Conservation (phyloP, 2,888 invertebrate genomes). For the Drosophila rubida region DNA sequence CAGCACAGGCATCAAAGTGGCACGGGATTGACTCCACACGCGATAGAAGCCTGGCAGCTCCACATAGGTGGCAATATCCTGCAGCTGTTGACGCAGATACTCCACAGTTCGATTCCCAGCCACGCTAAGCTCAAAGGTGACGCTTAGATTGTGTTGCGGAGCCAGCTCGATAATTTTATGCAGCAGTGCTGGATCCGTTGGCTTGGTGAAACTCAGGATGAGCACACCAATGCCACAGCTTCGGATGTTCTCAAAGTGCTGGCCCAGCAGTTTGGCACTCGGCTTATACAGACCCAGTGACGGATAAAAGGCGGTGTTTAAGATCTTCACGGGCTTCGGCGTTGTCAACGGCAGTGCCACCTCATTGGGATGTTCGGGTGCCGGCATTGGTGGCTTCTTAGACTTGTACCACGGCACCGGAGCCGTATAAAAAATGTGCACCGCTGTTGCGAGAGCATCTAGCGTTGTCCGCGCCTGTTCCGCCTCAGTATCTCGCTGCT, state of each 20-base stretch:
- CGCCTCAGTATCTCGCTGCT: constrained; percentile 67
- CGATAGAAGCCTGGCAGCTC: constrained; percentile 81
- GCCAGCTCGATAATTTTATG: constrained; percentile 85
- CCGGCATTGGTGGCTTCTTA: constrained; percentile 73
- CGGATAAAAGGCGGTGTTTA: constrained; percentile 84
- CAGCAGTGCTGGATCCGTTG: constrained; percentile 76
- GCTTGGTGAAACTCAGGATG: constrained; percentile 86
- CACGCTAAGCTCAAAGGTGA: constrained; percentile 87
- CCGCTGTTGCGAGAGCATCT: constrained; percentile 76
- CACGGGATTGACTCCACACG: constrained; percentile 81
- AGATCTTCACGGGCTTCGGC: constrained; percentile 68
- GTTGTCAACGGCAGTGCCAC: constrained; percentile 58
- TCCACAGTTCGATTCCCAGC: constrained; percentile 86
- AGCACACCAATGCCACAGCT: constrained; percentile 87
- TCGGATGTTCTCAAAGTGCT: constrained; percentile 87
- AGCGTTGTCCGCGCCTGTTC: constrained; percentile 75
- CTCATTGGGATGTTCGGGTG: constrained; percentile 61
- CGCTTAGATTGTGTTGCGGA: constrained; percentile 85
- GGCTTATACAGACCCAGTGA: constrained; percentile 82
- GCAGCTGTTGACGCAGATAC: constrained; percentile 85
- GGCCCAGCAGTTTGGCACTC: constrained; percentile 84
- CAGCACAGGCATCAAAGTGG: constrained; percentile 86
- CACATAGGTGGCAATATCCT: constrained; percentile 54
- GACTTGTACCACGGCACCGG: constrained; percentile 84
- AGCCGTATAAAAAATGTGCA: constrained; percentile 84